Base-by-base conservation (phyloP, 1,140 invertebrate species). In the Mactra quadrangularis region DNA sequence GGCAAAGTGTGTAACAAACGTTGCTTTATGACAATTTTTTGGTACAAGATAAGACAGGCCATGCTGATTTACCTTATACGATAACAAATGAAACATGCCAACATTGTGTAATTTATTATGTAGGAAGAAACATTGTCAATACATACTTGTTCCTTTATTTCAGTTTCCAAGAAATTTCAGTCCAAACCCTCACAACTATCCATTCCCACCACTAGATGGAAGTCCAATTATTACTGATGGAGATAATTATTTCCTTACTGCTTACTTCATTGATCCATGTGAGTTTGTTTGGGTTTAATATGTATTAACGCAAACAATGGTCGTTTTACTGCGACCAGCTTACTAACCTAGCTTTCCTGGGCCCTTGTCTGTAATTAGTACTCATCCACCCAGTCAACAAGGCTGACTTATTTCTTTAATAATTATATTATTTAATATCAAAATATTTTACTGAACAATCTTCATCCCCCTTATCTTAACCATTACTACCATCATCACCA, bases 181-280 rank as follows among this genome's bases (percentile, higher is more conserved):
- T 19, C 29, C 29, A 33, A 62, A 62, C 19, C 29, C 29, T 9
- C 31, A 62, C 59, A 33, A 62, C 33, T 62, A 62, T n/a, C 59
- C 59, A n/a, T 35, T 15, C 13, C 1, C 33, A 9, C 7, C n/a
- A 1, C 17, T 62, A 19, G 35, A 15, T 3, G n/a, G 35, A n/a
- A 27, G 4, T 1, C 33, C 59, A 62, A 6, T 62, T 1, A 35
- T 62, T 19, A 4, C 17, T 33, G 59, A 62, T 13, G 27, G 33
- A 33, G 59, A 33, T 27, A 17, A 35, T 31, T 38, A 62, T 13
- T 62, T 17, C 35, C 6, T 62, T 1, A 62, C 59, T 15, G 59
- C 59, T 35, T 62, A 62, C 59, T 62, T 62, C 35, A 33, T 62
- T 27, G 27, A 62, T 27, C 59, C 59, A 62, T 3, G 59, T 62